These are phyloP conservation scores for Muscidifurax raptorellus DNA, from an alignment of 1,140 invertebrate genomes.

Conservation along the genomic window DNA sequence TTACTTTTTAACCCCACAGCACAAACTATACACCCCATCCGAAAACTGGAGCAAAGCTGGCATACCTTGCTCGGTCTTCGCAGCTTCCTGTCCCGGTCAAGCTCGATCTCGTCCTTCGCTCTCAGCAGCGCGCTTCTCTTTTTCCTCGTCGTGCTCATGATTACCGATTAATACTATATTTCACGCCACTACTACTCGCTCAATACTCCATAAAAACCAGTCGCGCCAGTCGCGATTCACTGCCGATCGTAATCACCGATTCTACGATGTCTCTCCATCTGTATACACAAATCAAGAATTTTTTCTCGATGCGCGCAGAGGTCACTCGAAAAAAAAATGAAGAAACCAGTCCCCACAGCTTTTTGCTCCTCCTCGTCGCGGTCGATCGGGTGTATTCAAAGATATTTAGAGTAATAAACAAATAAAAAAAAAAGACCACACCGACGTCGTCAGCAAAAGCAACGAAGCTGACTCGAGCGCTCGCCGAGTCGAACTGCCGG, in stretches of 20 bases:
- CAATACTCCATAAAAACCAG: neutral
- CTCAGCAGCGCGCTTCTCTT: conserved; percentile 62
- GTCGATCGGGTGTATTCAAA: too few relatives aligned
- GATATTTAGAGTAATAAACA: too few relatives aligned
- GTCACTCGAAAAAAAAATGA: too few relatives aligned
- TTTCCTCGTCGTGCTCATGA: conserved; percentile 61
- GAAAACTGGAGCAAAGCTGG: neutral
- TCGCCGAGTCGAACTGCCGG: conserved; percentile 62
- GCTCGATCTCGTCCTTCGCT: conserved; percentile 69
- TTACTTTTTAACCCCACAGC: too few relatives aligned
- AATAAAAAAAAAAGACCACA: too few relatives aligned
- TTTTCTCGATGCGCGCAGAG: too few relatives aligned
- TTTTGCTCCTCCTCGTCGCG: too few relatives aligned
- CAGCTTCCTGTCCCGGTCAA: conserved; percentile 67
- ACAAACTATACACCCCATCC: too few relatives aligned
- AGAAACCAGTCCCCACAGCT: too few relatives aligned
- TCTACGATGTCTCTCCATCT: neutral
- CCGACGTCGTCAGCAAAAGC: neutral
- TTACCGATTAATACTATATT: neutral
- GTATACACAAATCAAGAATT: too few relatives aligned
- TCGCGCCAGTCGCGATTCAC: neutral
- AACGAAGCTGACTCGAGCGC: neutral
- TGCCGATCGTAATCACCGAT: neutral
- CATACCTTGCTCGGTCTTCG: conserved; percentile 57
- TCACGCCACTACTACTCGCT: too few relatives aligned